Evolutionary conservation across 2,113 vertebrate species (phyloP).

Genomic region (Gulo gulo): DNA sequence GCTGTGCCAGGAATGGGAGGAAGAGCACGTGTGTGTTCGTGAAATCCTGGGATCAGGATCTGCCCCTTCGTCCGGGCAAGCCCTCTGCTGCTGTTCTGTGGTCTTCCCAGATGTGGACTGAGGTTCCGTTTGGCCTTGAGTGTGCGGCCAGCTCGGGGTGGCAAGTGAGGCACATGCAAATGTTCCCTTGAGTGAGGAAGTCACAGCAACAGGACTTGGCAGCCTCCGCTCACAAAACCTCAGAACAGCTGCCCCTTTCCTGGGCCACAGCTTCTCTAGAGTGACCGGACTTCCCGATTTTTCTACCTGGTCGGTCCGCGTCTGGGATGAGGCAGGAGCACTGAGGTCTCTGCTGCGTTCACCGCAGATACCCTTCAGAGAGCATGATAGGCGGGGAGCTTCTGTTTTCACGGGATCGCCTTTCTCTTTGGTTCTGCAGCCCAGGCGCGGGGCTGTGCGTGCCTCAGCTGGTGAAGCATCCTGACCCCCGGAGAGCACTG

Average conservation of each 20-base stretch:
- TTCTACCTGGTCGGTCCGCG: rapidly evolving
- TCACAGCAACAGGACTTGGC: background rate
- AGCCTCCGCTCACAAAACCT: background rate
- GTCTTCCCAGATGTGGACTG: background rate
- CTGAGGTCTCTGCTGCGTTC: background rate
- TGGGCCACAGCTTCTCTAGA: background rate
- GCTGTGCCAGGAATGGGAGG: too few relatives aligned
- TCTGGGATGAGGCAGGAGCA: background rate
- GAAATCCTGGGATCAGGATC: rapidly evolving
- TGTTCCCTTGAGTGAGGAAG: rapidly evolving
- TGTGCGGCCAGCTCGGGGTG: background rate
- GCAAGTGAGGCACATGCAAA: rapidly evolving
- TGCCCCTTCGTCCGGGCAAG: background rate
- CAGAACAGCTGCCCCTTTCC: rapidly evolving
- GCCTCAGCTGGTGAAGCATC: rapidly evolving
- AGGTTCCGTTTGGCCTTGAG: background rate
- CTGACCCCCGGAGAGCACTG: background rate
- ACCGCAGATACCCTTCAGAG: background rate
- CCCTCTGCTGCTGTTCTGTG: background rate
- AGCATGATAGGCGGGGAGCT: background rate
- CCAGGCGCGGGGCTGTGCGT: background rate
- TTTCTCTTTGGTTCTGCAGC: rapidly evolving
- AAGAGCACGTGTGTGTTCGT: rapidly evolving
- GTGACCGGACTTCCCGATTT: rapidly evolving
- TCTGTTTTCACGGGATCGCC: background rate